Evolutionary conservation across 2,888 invertebrate species (phyloP), one percentile per base, ranked within the genome.

Genomic region (Argyra leucocephala): DNA sequence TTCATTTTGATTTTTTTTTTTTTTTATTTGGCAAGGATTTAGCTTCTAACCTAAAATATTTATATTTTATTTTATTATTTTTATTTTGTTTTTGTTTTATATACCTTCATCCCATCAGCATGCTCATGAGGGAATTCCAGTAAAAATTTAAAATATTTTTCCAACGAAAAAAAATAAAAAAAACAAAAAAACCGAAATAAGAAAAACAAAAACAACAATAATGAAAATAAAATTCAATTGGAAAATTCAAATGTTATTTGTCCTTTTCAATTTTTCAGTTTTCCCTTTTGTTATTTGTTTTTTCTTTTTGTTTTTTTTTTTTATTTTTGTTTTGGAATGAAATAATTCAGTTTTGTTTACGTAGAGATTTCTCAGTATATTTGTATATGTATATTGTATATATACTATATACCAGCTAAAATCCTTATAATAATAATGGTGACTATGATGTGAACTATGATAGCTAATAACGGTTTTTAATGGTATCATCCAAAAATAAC

Each of bases 221-320:
- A 31, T 10, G 31, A 31, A 10, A 31, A 48, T 5, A 48, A 15
- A 48, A 48, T 48, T 48, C 48, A 48, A 48, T 48, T 48, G 18
- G 48, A 48, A 48, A 48, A 48, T 48, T 48, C 18, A 48, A 48
- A 48, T 48, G 18, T 48, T 48, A 48, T 48, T 48, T 48, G 48
- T 31, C 31, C 31, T 31, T 10, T 31, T n/a, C n/a, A n/a, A n/a
- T n/a, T 10, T 31, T 31, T 31, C 10, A 10, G 31, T 48, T 48
- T 48, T 48, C n/a, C n/a, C 48, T 48, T 48, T n/a, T n/a, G n/a
- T 31, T 31, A 31, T 31, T 31, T 31, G 5, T 7, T 48, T 37
- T 37, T 37, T 37, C 37, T 37, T 48, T 48, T 1, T 48, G n/a
- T 9, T n/a, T n/a, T 48, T 48, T 9, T 48, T 9, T 37, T 37